phyloP scores from a whole-genome alignment of 1,140 invertebrate genomes.

The Proales similis region DNA sequence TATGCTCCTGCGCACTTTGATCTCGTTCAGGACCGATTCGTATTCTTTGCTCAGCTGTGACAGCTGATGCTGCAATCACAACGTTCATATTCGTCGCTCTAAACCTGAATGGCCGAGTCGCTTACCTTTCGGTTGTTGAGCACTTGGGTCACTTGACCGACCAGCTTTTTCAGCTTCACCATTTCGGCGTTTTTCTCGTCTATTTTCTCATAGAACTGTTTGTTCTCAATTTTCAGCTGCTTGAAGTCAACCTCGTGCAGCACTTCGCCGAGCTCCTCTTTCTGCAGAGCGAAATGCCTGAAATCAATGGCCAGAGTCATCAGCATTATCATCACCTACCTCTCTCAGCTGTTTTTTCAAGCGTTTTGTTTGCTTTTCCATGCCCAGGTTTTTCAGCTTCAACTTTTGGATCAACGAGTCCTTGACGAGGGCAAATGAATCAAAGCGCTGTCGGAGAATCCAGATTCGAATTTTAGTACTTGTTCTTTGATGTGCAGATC shows the following conservation, averaged over 20 bases:
- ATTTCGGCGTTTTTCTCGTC: conserved; percentile 53
- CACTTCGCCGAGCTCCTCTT: conserved; percentile 55
- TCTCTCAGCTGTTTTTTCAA: conserved; percentile 51
- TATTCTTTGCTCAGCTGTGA: conserved; percentile 1
- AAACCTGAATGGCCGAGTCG: background rate
- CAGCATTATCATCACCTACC: conserved; percentile 40
- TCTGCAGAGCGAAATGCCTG: conserved; percentile 41
- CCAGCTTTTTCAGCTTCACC: conserved; percentile 50
- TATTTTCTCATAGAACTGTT: conserved; percentile 53
- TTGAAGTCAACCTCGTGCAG: conserved; percentile 54
- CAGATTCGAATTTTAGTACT: conserved; percentile 41
- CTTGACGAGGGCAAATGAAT: conserved; percentile 40
- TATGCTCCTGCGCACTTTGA: conserved; percentile 1
- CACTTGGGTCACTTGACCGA: conserved; percentile 49
- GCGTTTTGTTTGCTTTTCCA: conserved; percentile 52
- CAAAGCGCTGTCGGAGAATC: background rate
- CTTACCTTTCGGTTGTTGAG: conserved; percentile 41
- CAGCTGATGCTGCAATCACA: conserved; percentile 24
- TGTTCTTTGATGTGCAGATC: conserved; percentile 48
- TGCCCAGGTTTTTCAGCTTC: conserved; percentile 49
- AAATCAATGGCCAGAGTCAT: background rate
- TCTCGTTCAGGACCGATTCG: conserved; percentile 26
- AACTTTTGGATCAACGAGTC: conserved; percentile 52
- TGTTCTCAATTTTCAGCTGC: conserved; percentile 54
- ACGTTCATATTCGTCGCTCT: background rate